phyloP scores from a whole-genome alignment of 1,140 invertebrate species.

The Zaprionus camerounensis region DNA sequence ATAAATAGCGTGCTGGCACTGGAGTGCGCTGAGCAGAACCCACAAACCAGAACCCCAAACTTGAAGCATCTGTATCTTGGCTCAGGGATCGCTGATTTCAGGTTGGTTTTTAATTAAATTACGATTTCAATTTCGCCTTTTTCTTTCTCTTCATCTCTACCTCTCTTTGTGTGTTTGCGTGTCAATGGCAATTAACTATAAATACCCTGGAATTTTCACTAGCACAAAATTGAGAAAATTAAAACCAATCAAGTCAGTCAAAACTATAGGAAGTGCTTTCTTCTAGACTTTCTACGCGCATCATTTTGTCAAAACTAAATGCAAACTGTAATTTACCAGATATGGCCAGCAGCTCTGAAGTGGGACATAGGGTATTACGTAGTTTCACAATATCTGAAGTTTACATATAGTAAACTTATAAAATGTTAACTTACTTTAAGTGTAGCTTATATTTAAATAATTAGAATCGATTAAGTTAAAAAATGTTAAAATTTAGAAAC shows the following conservation, averaged over 20 bases:
- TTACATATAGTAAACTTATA: background rate
- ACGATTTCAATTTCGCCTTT: constrained; percentile 37
- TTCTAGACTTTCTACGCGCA: constrained; percentile 23
- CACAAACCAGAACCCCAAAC: constrained; percentile 50
- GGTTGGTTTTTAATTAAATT: constrained; percentile 44
- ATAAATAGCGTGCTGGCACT: constrained; percentile 57
- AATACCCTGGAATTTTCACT: constrained; percentile 28
- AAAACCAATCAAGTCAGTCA: constrained; percentile 6
- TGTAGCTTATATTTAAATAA: no score
- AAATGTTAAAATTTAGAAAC: background rate
- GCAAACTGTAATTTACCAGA: background rate
- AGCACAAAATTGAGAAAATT: constrained; percentile 8
- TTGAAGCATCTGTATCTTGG: constrained; percentile 27
- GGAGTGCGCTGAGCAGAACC: constrained; percentile 31
- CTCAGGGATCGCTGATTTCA: constrained; percentile 25
- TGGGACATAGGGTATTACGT: background rate
- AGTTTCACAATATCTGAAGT: background rate
- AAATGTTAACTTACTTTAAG: no score
- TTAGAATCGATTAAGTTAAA: background rate
- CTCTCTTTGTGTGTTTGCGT: constrained; percentile 5
- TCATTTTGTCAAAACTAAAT: constrained; percentile 13
- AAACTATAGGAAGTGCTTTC: constrained; percentile 15
- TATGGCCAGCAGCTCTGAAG: background rate
- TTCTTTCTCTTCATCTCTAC: background rate
- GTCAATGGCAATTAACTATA: constrained; percentile 23